phyloP scores from a whole-genome alignment of 2,888 invertebrate genomes.

The Thereva unica region DNA sequence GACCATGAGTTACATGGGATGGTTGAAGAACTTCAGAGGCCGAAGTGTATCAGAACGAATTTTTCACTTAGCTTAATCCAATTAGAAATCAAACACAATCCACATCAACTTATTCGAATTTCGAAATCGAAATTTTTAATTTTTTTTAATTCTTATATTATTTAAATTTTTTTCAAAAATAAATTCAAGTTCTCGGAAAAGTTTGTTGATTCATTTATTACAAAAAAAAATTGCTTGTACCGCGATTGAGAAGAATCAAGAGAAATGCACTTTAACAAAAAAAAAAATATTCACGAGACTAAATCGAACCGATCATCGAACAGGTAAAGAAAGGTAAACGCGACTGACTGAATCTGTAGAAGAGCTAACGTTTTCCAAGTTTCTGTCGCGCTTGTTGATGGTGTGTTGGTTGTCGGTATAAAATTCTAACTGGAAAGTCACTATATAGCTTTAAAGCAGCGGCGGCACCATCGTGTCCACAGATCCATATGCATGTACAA shows the following conservation, averaged over 20 bases:
- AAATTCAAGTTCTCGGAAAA: too few species aligned
- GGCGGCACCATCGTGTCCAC: too few species aligned
- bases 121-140: constrained; percentile 7
- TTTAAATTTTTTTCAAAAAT: neutral
- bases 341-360: constrained; percentile 18
- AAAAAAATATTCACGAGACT: constrained; percentile 11
- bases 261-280: too few species aligned
- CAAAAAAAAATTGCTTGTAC: too few species aligned
- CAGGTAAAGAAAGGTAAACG: constrained; percentile 31
- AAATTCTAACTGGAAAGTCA: constrained; percentile 28
- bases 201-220: too few species aligned
- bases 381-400: constrained; percentile 13
- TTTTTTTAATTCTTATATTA: neutral
- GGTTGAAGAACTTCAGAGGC: too few species aligned
- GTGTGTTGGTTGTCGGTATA: constrained; percentile 15
- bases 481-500: too few species aligned
- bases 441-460: neutral
- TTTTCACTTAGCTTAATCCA: neutral
- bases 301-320: constrained; percentile 24
- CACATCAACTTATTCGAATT: constrained; percentile 3
- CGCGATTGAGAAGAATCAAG: too few species aligned
- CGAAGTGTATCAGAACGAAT: neutral
- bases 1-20: too few species aligned
- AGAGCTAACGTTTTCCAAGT: constrained; percentile 11
- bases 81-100: constrained; percentile 10